Evolutionary conservation across 2,113 vertebrate species (phyloP).

Genomic region (Micronycteris hirsuta): DNA sequence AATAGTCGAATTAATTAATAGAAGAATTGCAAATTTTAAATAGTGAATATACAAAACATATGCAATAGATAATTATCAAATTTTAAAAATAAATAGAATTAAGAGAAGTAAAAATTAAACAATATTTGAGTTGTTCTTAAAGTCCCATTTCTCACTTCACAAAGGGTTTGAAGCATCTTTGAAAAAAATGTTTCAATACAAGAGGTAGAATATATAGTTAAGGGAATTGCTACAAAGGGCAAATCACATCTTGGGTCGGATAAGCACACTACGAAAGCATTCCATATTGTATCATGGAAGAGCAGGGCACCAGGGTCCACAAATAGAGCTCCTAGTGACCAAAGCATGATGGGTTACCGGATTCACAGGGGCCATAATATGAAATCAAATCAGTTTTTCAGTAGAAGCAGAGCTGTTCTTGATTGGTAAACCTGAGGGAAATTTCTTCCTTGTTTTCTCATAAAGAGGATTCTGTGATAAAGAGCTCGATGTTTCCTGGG

Average conservation of each 20-base stretch:
- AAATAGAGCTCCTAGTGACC: not conserved
- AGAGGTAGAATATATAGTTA: not conserved
- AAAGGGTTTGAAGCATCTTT: not conserved
- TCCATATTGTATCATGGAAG: not conserved
- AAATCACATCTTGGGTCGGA: not conserved
- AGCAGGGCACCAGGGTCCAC: not conserved
- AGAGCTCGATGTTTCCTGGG: not conserved
- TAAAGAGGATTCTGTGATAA: constrained; percentile 25
- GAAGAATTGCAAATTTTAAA: not conserved
- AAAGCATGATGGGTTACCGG: not conserved
- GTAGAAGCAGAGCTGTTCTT: constrained; percentile 33
- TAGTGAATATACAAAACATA: not conserved
- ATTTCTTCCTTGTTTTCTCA: constrained; percentile 40
- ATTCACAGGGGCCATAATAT: constrained; percentile 12
- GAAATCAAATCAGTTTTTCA: constrained; percentile 53
- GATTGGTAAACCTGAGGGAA: constrained; percentile 49
- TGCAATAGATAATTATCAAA: not conserved
- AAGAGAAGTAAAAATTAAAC: not conserved
- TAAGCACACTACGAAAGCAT: not conserved
- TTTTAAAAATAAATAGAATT: not conserved
- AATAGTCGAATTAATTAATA: not conserved
- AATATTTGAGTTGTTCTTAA: not conserved
- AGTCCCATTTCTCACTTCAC: not conserved
- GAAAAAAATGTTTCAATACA: constrained; percentile 6
- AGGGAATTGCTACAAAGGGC: not conserved